These are phyloP conservation scores for Mungos mungo DNA, from an alignment of 2,113 vertebrate genomes.

Conservation along the genomic window DNA sequence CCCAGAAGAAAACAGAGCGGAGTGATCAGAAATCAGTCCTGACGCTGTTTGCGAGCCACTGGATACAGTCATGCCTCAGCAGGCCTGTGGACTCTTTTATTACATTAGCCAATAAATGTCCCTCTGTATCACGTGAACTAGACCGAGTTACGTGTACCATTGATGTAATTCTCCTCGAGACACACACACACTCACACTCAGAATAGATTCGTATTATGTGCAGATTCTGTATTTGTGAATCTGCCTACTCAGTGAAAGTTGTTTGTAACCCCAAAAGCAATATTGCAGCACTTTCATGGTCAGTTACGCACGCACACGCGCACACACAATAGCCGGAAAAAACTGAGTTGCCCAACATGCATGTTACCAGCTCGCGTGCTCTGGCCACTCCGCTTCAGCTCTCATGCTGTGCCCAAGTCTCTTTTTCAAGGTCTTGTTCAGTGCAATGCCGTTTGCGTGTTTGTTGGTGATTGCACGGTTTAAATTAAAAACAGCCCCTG, in stretches of 20 bases:
- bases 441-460: neutral
- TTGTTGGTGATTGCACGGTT: neutral
- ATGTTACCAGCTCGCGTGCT: neutral
- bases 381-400: too few species aligned
- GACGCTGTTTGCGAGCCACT: neutral
- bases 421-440: neutral
- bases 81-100: neutral
- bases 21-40: neutral
- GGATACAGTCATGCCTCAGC: neutral
- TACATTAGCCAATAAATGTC: too few species aligned
- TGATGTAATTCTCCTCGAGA: too few species aligned
- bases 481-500: neutral
- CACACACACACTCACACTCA: neutral
- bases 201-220: too few species aligned
- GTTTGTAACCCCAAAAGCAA: neutral
- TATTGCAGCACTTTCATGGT: neutral
- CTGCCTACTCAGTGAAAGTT: neutral
- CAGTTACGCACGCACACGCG: neutral
- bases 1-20: neutral
- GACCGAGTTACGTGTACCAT: neutral
- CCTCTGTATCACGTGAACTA: neutral
- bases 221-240: neutral
- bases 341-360: accelerated
- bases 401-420: neutral
- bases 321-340: neutral